These are phyloP conservation scores for Trachythela sp. DNA, from an alignment of 64 coral and sea anemone genomes.

Conservation along the genomic window DNA sequence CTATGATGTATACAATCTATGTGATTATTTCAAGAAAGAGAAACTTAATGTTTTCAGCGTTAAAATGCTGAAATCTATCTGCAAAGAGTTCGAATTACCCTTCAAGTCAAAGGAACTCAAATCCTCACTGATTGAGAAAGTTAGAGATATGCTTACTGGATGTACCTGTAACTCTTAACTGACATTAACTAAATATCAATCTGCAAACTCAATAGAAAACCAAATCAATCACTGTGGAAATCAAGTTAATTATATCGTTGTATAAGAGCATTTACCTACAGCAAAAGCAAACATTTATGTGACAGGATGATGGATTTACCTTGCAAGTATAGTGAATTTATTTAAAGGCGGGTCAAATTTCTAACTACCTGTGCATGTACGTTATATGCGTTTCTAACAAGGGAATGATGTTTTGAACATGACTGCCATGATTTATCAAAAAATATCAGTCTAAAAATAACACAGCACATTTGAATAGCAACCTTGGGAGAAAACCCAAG, in stretches of 20 bases:
- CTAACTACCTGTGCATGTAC: too few relatives aligned
- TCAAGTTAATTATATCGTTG: not conserved
- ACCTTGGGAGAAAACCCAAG: not conserved
- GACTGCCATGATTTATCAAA: too few relatives aligned
- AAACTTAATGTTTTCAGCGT: conserved; percentile 14
- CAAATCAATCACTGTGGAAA: not conserved
- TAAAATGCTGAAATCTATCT: conserved; percentile 31
- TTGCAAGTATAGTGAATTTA: too few relatives aligned
- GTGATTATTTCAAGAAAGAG: conserved; percentile 10
- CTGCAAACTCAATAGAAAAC: not conserved
- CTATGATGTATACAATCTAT: conserved; percentile 31
- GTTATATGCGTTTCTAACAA: too few relatives aligned
- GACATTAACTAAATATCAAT: not conserved
- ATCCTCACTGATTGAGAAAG: not conserved
- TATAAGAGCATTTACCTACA: too few relatives aligned
- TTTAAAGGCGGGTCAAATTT: too few relatives aligned
- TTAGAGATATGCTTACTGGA: conserved; percentile 1
- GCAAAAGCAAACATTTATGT: too few relatives aligned
- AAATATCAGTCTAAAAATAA: too few relatives aligned
- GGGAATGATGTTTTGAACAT: too few relatives aligned
- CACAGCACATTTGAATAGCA: too few relatives aligned
- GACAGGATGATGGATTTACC: too few relatives aligned
- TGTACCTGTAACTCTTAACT: not conserved
- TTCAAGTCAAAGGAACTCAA: conserved; percentile 3
- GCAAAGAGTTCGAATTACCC: conserved; percentile 21